Base-by-base conservation (phyloP, 1,140 invertebrate species). In the Leptinotarsa defecta region DNA sequence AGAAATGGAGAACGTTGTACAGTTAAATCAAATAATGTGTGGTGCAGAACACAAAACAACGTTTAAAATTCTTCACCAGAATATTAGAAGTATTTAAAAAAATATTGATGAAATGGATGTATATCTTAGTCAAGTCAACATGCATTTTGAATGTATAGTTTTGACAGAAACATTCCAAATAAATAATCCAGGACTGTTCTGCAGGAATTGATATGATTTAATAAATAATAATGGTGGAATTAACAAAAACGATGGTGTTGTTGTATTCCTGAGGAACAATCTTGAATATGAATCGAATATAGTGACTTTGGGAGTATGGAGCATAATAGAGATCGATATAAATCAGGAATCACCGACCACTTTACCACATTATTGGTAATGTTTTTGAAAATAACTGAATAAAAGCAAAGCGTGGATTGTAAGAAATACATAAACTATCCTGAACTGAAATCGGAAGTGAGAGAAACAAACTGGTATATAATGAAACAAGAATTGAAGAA, bases 401-500 rank as follows among this genome's bases (percentile, higher is more conserved):
- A 22, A 24, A 24, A 24, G 24, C 3, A 24, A 24, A 24, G 24
- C 24, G 24, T 24, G 24, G 24, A 24, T 24, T 24, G 24, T 24
- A 24, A 24, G 24, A 24, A 24, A 24, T 24, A 24, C 24, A 24
- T 24, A 24, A 24, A 24, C 1, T 24, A 24, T 24, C 4, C 24
- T 24, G 24, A 24, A 24, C 24, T 24, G 24, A 24, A 24, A 24
- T 24, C 4, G 4, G 24, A 24, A 24, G 0, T 34, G 27, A 8
- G 27, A 34, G 27, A 34, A 34, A 34, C 27, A 34, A 2, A 34
- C 27, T 34, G 27, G 27, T 34, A 34, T 24, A 24, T 61, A 61
- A 61, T 61, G 13, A 61, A 61, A 61, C 57, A 61, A 61, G 57
- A 61, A 61, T 61, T 61, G 57, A 61, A 61, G 13, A 20, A 61